These are phyloP conservation scores for Drosophila biarmipes DNA, from an alignment of 1,140 invertebrate genomes.

Conservation along the genomic window DNA sequence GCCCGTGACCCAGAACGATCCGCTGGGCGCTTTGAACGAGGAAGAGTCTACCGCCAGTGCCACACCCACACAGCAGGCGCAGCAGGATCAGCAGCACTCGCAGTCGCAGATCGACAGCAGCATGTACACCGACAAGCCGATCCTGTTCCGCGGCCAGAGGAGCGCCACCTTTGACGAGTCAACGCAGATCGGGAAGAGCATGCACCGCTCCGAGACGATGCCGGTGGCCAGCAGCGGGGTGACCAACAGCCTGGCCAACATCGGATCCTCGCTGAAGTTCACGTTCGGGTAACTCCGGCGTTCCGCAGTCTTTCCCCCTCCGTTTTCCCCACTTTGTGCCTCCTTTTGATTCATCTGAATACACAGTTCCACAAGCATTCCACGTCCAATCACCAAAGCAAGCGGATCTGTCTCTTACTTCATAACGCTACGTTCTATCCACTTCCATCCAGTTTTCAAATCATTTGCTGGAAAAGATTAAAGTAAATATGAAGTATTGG, in stretches of 20 bases:
- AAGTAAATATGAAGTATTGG: background rate
- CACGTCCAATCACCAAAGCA: conserved; percentile 8
- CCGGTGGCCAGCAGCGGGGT: conserved; percentile 88
- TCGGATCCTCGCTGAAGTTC: conserved; percentile 92
- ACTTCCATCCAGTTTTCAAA: background rate
- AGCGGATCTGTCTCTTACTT: conserved; percentile 6
- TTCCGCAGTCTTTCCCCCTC: background rate
- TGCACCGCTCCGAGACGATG: conserved; percentile 93
- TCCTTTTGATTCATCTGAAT: conserved; percentile 15
- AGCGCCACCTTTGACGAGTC: conserved; percentile 88
- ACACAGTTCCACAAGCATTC: conserved; percentile 17
- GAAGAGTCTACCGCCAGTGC: conserved; percentile 59
- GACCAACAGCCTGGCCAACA: conserved; percentile 90
- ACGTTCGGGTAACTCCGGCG: conserved; percentile 91
- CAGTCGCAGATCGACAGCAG: conserved; percentile 55
- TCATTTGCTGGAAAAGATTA: background rate
- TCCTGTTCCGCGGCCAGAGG: conserved; percentile 85
- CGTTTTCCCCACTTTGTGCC: background rate
- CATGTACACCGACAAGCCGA: conserved; percentile 85
- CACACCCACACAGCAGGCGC: conserved; percentile 38
- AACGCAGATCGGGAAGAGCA: conserved; percentile 83
- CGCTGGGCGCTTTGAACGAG: conserved; percentile 91
- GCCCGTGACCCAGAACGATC: conserved; percentile 95
- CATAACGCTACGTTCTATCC: background rate
- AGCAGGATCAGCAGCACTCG: conserved; percentile 19